Base-by-base conservation (phyloP, 2,888 invertebrate species). In the Aphodius sticticus region DNA sequence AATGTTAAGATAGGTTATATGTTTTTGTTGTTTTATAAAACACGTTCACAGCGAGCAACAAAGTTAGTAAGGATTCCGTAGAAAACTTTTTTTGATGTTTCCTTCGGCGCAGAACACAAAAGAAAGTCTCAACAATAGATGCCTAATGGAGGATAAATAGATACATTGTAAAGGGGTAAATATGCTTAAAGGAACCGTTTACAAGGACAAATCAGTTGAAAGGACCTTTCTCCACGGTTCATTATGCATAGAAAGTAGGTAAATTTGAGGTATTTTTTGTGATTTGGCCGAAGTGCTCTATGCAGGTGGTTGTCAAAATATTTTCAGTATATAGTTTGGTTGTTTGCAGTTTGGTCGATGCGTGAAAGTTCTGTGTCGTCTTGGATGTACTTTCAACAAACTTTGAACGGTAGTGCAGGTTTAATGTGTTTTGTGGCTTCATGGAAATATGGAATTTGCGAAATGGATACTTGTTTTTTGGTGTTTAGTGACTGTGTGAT, bases 261-360 rank as follows among this genome's bases (percentile, higher is more conserved):
- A 53, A 53, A 26, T 26, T 26, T 26, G 1, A 26, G 26, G 53
- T 53, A 53, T 53, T 53, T 53, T 53, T 53, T 53, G 53, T 53
- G 53, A 53, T 53, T 53, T 1, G 2, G 53, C 53, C 1, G 1
- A 38, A 3, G 53, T 53, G 53, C 53, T 53, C 7, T 7, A 5
- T 53, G 53, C 9, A 26, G 71, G 37, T 14, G 69, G 69, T 70
- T 80, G 80, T 80, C 80, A 80, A 77, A 80, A 80, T 80, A 80
- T 80, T 78, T 78, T 80, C 69, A 80, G 80, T 80, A 15, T 26
- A 76, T 70, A 53, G 70, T 78, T 71, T 69, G 76, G 71, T 15
- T n/a, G 35, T 78, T 78, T 80, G 76, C 80, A 70, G 78, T 76
- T 76, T 69, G 76, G 78, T 53, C 12, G 53, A 5, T 53, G 53